phyloP scores from a whole-genome alignment of 2,113 vertebrate genomes.

The Gobio gobio region DNA sequence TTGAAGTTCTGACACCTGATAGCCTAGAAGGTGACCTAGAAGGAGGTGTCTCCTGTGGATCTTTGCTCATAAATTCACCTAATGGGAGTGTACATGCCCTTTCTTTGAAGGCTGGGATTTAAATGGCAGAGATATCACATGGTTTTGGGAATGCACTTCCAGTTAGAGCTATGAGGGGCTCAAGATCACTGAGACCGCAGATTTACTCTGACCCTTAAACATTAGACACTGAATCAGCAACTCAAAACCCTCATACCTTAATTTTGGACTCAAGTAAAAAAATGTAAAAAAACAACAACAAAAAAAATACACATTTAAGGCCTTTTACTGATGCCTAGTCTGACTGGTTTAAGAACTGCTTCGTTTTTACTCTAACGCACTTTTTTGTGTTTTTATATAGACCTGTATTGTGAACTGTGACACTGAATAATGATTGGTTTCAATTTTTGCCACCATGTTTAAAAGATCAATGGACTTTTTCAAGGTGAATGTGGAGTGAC shows the following conservation, averaged over 20 bases:
- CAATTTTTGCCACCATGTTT: slow-evolving; percentile 27
- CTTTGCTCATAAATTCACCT: slow-evolving; percentile 45
- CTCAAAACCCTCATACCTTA: slow-evolving; percentile 26
- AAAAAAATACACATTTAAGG: not conserved
- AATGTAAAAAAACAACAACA: too few relatives aligned
- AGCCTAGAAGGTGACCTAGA: not conserved
- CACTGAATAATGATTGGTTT: slow-evolving; percentile 67
- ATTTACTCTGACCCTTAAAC: slow-evolving; percentile 36
- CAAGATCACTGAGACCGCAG: slow-evolving; percentile 15
- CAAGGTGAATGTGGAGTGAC: slow-evolving; percentile 20
- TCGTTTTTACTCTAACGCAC: slow-evolving; percentile 77
- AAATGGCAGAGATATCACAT: slow-evolving; percentile 10
- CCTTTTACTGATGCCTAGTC: slow-evolving; percentile 23
- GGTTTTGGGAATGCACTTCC: slow-evolving; percentile 38
- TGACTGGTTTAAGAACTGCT: slow-evolving; percentile 44
- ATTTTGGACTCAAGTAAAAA: slow-evolving; percentile 3
- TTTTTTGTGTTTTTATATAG: slow-evolving; percentile 63
- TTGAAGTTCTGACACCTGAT: slow-evolving; percentile 2
- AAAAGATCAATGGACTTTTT: not conserved
- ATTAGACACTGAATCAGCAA: slow-evolving; percentile 27
- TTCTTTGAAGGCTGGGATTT: slow-evolving; percentile 35
- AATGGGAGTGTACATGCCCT: slow-evolving; percentile 4
- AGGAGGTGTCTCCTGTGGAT: slow-evolving; percentile 49
- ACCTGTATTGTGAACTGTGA: slow-evolving; percentile 71
- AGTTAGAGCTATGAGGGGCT: not conserved